Evolutionary conservation across 2,113 vertebrate genomes (phyloP), one percentile per base, ranked within the genome.

Genomic region (Poeciliopsis retropinna): DNA sequence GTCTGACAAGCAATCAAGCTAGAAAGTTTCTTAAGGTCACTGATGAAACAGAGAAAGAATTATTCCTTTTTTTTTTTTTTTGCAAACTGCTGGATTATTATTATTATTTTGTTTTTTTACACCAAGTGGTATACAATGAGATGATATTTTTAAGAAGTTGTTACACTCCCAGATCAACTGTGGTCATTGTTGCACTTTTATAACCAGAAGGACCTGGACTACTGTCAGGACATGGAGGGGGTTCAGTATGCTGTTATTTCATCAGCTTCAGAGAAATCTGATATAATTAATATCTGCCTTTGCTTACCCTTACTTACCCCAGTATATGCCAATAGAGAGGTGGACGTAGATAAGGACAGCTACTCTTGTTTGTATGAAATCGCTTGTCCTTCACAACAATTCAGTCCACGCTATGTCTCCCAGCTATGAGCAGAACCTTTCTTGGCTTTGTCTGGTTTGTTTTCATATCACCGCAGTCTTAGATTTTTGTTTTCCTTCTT

Each of bases 381-480:
- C 64, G 72, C 60, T 65, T 74, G 64, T 87, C 70, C 44, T 64
- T 54, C 31, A 70, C 64, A 32, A 41, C 69, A 71, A 78, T 76
- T 73, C 28, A 41, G 30, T 70, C 73, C 79, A 67, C 62, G 72
- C 61, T n/a, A 1, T 61, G 54, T 83, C 57, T 73, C 68, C 66
- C 27, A 29, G 66, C 76, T 73, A 6, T 65, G 69, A 73, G 39
- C 47, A 25, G 32, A 51, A 47, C 62, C 63, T 76, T 60, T 85
- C 47, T 82, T 76, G 51, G 64, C 67, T 84, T 67, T 31, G 54
- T 69, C 74, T 39, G 73, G 62, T 63, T 88, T 85, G 65, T 83
- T 87, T 85, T 82, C 72, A 70, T 72, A 77, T 76, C 87, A 32
- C 60, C 89, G 84, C 75, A 76, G 65, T 30, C 61, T 83, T 72